These are phyloP conservation scores for Calephelis nemesis DNA, from an alignment of 1,140 invertebrate species.

Conservation along the genomic window DNA sequence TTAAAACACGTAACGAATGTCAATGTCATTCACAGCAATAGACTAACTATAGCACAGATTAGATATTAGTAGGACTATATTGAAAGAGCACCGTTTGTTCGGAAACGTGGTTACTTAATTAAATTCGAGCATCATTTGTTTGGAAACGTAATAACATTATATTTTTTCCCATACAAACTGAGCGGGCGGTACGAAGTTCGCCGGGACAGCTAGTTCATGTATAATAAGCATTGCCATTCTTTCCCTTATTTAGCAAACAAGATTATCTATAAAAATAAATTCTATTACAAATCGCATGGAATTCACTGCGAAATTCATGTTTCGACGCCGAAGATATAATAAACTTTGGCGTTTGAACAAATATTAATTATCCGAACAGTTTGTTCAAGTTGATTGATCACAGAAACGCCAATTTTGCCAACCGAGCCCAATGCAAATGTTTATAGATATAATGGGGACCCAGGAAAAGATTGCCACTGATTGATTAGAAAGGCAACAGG, in stretches of 20 bases:
- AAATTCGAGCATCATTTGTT: too few species aligned
- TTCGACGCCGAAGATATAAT: conserved; percentile 1
- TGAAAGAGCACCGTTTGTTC: too few species aligned
- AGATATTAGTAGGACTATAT: too few species aligned
- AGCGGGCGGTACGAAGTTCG: too few species aligned
- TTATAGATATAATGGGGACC: conserved; percentile 37
- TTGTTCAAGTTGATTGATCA: conserved; percentile 43
- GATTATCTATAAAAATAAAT: background rate
- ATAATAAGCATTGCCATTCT: background rate
- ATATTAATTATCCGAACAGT: conserved; percentile 40
- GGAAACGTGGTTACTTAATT: too few species aligned
- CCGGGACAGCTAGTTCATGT: too few species aligned
- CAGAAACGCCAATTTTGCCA: conserved; percentile 34
- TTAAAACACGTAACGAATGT: too few species aligned
- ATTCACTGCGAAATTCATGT: background rate
- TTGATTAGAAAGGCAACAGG: conserved; percentile 59
- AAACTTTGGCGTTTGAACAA: conserved; percentile 24
- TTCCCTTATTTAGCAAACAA: background rate
- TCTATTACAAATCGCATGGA: background rate
- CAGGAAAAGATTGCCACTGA: conserved; percentile 50
- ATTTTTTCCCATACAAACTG: too few species aligned
- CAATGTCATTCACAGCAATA: too few species aligned
- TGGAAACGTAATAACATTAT: too few species aligned
- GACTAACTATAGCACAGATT: too few species aligned
- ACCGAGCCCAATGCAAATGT: conserved; percentile 46